Conservation (phyloP, 1,140 invertebrate genomes). For the Apis dorsata region DNA sequence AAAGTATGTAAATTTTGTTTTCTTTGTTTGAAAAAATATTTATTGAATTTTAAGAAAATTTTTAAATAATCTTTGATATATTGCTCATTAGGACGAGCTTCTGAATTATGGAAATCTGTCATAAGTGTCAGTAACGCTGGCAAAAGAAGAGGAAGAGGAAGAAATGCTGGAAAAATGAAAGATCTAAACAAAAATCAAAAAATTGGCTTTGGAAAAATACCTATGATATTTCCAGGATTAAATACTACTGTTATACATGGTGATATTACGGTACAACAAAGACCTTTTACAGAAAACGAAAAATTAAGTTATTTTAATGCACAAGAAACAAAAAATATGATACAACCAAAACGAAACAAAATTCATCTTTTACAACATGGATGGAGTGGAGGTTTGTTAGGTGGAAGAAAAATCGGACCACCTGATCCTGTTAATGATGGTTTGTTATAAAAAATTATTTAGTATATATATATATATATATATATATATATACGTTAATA, state of each 20-base stretch:
- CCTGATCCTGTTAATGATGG: slow-evolving; percentile 91
- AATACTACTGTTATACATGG: slow-evolving; percentile 91
- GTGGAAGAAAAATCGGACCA: slow-evolving; percentile 91
- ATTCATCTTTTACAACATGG: slow-evolving; percentile 91
- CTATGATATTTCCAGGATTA: slow-evolving; percentile 95
- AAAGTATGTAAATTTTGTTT: slow-evolving; percentile 74
- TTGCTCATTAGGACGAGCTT: slow-evolving; percentile 84
- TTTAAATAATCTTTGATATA: slow-evolving; percentile 14
- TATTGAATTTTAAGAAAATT: not conserved
- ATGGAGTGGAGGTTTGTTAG: slow-evolving; percentile 91
- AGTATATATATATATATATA: not conserved
- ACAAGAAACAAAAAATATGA: slow-evolving; percentile 84
- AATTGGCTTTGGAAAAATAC: slow-evolving; percentile 92
- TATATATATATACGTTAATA: not conserved
- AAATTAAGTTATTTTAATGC: slow-evolving; percentile 84
- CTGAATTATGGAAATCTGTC: slow-evolving; percentile 95
- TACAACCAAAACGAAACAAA: slow-evolving; percentile 78
- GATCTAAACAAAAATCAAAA: slow-evolving; percentile 95
- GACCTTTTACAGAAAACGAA: slow-evolving; percentile 87
- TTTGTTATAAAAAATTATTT: slow-evolving; percentile 63
- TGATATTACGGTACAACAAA: slow-evolving; percentile 86
- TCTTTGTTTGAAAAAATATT: not conserved
- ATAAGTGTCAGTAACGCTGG: slow-evolving; percentile 98
- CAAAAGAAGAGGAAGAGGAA: slow-evolving; percentile 95
- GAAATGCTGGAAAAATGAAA: slow-evolving; percentile 87